A percentile compares a stretch with the other conserved stretches of the same genome.
These are phyloP conservation scores for Peromyscus nudipes DNA, from an alignment of 2,797 vertebrate species.

Conservation along the genomic window DNA sequence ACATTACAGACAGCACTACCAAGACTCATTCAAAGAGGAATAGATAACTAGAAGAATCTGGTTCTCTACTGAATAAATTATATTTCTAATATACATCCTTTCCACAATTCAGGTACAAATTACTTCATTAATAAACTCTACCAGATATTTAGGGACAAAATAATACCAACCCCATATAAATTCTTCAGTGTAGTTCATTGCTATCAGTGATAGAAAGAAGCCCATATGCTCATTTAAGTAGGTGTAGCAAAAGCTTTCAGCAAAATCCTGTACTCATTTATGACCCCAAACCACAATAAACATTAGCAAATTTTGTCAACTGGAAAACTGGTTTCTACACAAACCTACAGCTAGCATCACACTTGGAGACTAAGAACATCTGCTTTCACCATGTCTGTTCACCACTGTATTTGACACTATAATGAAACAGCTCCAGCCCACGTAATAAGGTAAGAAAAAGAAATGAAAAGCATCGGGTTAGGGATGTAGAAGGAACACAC, in stretches of 20 bases:
- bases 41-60: background rate
- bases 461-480: background rate
- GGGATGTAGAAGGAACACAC: background rate
- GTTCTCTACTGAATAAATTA: background rate
- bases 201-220: constrained; percentile 29
- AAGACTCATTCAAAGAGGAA: constrained; percentile 27
- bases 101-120: constrained; percentile 7
- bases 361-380: background rate
- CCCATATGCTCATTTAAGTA: background rate
- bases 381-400: background rate
- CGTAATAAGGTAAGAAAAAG: background rate
- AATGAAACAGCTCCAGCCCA: background rate
- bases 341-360: background rate
- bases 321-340: background rate
- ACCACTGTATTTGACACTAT: background rate
- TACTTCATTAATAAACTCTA: constrained; percentile 41
- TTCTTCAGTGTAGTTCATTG: constrained; percentile 10
- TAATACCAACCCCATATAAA: constrained; percentile 32
- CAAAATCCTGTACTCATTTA: background rate
- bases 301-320: background rate
- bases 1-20: background rate
- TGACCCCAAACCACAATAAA: background rate
- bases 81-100: constrained; percentile 12
- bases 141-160: constrained; percentile 24
- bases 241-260: constrained; percentile 38